Conservation (phyloP, 2,888 invertebrate genomes). For the Yponomeuta malinellus region DNA sequence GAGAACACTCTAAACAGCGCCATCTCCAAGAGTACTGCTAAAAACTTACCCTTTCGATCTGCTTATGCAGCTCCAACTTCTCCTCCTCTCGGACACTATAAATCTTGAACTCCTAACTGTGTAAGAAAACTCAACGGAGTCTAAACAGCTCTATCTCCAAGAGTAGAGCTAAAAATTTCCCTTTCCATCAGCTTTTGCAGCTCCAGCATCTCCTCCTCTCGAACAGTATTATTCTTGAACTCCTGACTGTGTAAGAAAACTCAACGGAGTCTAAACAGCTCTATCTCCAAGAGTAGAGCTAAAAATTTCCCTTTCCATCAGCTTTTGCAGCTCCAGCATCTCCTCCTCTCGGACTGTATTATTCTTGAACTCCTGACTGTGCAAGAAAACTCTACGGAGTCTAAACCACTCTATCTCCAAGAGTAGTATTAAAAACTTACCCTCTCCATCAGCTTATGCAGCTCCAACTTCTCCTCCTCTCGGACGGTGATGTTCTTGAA, state of each 20-base stretch:
- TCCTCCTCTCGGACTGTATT: constrained; percentile 93
- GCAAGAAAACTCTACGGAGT: no score
- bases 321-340: constrained; percentile 95
- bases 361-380: no score
- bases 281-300: constrained; percentile 82
- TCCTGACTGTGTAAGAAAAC: constrained; percentile 99
- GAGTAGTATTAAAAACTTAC: constrained; percentile 31
- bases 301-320: constrained; percentile 78
- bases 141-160: constrained; percentile 5
- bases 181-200: constrained; percentile 92
- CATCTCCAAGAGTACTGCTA: constrained; percentile 78
- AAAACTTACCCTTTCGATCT: no score
- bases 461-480: constrained; percentile 97
- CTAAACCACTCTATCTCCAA: not conserved
- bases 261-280: constrained; percentile 81
- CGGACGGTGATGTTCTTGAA: constrained; percentile 94
- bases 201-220: constrained; percentile 98
- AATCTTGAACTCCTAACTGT: no score
- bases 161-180: constrained; percentile 31
- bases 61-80: no score
- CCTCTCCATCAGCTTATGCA: constrained; percentile 92
- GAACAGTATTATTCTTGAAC: constrained; percentile 75
- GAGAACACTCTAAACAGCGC: constrained; percentile 99
- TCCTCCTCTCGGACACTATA: no score
- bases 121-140: no score